Base-by-base conservation (phyloP, 2,888 invertebrate species). In the Mylabris sibirica region DNA sequence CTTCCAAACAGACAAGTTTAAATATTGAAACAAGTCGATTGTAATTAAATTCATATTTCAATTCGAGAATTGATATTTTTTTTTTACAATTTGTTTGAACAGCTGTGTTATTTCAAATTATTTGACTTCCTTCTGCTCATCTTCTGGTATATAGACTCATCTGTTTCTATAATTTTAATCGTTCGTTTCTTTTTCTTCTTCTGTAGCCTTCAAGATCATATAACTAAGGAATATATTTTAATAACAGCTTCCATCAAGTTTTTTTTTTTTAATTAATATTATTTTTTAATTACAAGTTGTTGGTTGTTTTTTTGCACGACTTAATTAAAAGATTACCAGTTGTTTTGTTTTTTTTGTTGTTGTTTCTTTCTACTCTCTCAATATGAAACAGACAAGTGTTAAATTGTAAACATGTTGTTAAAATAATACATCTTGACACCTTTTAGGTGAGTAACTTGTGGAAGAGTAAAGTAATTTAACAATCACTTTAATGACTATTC, bases 381-480 rank as follows among this genome's bases (percentile, higher is more conserved):
- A 4, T 30, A 30, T 30, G 30, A 9, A 22, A 22, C 49, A 49
- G 49, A 49, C 49, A 49, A 49, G 49, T 49, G 49, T 49, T 49
- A 49, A 49, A 49, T 49, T 49, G 49, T 49, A 49, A 49, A 49
- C 49, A 49, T 49, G 49, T 49, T 49, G 49, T 49, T 49, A 11
- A 30, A 49, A 20, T 49, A 49, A 49, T 49, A 49, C 20, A 49
- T 49, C 20, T 66, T 38, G 41, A 61, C 68, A 59, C 68, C 64
- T 68, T 49, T 64, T 68, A 35, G 59, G 60, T n/a, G 49, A 68
- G 67, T 64, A 67, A 67, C 41, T 67, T 57, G 14, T 59, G 60
- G 57, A 57, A 61, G 49, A 68, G 30, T 6, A 60, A 68, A 68
- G 64, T 62, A 60, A 68, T 68, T 68, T 68, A 68, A 67, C 68